Evolutionary conservation across 2,888 invertebrate genomes (phyloP), one percentile per base, ranked within the genome.

Genomic region (Yponomeuta cagnagella): DNA sequence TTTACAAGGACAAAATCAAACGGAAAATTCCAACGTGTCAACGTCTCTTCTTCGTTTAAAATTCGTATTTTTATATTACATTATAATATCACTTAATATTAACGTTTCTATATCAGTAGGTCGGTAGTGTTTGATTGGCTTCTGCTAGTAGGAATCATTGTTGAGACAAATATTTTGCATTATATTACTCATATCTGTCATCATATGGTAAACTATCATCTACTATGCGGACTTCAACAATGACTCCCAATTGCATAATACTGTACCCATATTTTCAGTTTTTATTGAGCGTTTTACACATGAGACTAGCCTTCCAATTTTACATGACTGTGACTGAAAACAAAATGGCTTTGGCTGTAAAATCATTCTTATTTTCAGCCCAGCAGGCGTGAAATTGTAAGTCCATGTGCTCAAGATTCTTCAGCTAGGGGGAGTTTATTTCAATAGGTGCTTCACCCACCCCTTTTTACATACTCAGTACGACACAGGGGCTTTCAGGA

Each of bases 51-150:
- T 82, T 90, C 86, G 88, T 91, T 87, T 91, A 91, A 92, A 92
- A 92, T 93, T 92, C 93, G 93, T 92, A 89, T 87, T 87, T 86
- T 89, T 90, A 90, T 90, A 85, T 89, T 88, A 90, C 86, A 89
- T 89, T 43, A 58, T 58, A 88, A 89, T 89, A 90, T 90, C 87
- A 89, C 91, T 90, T 90, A 91, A 85, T 73, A 80, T 85, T 89
- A 88, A 88, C 82, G 82, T 84, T 79, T 82, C 84, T 87, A 86
- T 79, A 78, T 88, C 82, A 88, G 83, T 89, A 86, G 82, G 82
- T 89, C 85, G 85, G 86, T 83, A 86, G 88, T 86, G 88, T 73
- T 79, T 77, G 74, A 12, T 76, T 78, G 71, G 71, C 75, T 77
- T 76, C 74, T 80, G 84, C 84, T 83, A 85, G 85, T 84, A 80